Percentiles rank a stretch among this genome's conserved stretches.
These are phyloP conservation scores for Oegoconia quadripuncta DNA, from an alignment of 2,888 invertebrate genomes.

Conservation along the genomic window DNA sequence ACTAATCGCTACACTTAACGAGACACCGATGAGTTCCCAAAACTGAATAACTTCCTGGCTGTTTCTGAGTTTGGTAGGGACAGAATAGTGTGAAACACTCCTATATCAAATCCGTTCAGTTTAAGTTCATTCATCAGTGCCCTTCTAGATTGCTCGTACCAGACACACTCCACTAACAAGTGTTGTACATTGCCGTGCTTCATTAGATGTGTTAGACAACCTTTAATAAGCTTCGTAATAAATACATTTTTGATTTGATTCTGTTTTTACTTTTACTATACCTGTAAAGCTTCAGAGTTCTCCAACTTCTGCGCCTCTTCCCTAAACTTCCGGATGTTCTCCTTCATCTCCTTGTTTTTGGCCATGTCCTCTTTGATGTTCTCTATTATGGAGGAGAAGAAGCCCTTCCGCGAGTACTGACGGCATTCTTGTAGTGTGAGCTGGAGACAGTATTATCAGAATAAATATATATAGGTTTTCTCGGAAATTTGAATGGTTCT, in stretches of 20 bases:
- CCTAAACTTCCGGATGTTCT: slow-evolving; percentile 95
- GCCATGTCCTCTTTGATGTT: slow-evolving; percentile 96
- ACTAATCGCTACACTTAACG: too few relatives aligned
- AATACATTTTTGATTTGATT: not conserved
- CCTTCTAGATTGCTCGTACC: too few relatives aligned
- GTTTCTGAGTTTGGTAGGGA: too few relatives aligned
- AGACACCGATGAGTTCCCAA: too few relatives aligned
- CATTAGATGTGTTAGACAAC: too few relatives aligned
- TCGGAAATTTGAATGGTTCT: not conserved
- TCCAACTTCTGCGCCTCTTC: slow-evolving; percentile 98
- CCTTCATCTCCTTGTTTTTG: slow-evolving; percentile 99
- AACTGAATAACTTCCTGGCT: too few relatives aligned
- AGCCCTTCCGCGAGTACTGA: slow-evolving; percentile 79
- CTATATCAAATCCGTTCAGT: too few relatives aligned
- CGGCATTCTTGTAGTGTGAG: slow-evolving; percentile 58
- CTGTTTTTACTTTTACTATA: slow-evolving; percentile 15
- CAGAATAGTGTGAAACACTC: too few relatives aligned
- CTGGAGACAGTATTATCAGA: slow-evolving; percentile 36
- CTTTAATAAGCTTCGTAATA: too few relatives aligned
- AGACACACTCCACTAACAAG: too few relatives aligned
- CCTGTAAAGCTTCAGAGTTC: slow-evolving; percentile 95
- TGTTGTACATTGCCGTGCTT: too few relatives aligned
- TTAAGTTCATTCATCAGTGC: too few relatives aligned
- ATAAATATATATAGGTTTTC: not conserved
- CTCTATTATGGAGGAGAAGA: slow-evolving; percentile 92